A percentile compares a stretch with the other conserved stretches of the same genome.
These are phyloP conservation scores for Monochamus saltuarius DNA, from an alignment of 1,140 invertebrate genomes.

Conservation along the genomic window DNA sequence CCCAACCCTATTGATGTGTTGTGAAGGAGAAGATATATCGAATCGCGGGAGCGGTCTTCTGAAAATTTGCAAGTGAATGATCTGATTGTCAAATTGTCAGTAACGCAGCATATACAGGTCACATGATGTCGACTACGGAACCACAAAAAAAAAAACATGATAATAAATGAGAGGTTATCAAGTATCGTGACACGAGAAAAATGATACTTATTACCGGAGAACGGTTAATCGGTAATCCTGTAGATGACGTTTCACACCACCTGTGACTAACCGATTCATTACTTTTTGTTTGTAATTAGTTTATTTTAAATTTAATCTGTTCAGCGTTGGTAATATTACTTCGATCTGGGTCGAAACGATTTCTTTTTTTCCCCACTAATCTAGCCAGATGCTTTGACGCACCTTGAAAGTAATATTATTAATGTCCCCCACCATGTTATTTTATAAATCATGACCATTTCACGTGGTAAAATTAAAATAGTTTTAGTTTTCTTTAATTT, in stretches of 20 bases:
- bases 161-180: slow-evolving; percentile 2
- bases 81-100: slow-evolving; percentile 43
- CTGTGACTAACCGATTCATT: slow-evolving; percentile 27
- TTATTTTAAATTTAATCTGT: no score
- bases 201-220: neutral
- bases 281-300: slow-evolving; percentile 8
- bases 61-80: slow-evolving; percentile 45
- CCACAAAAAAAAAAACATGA: slow-evolving; percentile 18
- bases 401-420: neutral
- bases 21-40: slow-evolving; percentile 31
- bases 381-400: no score
- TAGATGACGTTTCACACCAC: slow-evolving; percentile 32
- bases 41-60: slow-evolving; percentile 48
- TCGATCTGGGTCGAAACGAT: no score
- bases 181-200: slow-evolving; percentile 2
- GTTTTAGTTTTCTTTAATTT: no score
- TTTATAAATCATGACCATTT: no score
- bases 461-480: no score
- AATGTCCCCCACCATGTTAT: neutral
- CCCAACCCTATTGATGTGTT: slow-evolving; percentile 54
- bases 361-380: no score
- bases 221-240: slow-evolving; percentile 16
- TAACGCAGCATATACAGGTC: slow-evolving; percentile 35
- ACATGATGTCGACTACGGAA: slow-evolving; percentile 30
- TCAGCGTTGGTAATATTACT: no score